Percentiles rank a stretch among this genome's conserved stretches.
Evolutionary conservation across 1,140 invertebrate species (phyloP).

Genomic region (Pristionchus pacificus): DNA sequence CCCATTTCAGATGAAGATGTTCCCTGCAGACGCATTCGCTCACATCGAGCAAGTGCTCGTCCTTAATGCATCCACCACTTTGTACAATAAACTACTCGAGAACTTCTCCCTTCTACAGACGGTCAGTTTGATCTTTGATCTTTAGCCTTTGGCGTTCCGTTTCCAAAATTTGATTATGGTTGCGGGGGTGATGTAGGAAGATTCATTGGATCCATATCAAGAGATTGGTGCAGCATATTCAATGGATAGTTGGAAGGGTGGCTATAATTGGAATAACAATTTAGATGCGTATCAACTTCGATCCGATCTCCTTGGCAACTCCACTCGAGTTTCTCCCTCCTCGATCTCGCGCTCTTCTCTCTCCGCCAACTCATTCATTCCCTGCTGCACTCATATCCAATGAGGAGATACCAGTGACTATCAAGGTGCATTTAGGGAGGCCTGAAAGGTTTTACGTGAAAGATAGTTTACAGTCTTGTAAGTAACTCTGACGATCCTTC

Average conservation of each 20-base stretch:
- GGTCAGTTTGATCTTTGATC: slow-evolving; percentile 12
- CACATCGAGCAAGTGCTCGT: slow-evolving; percentile 22
- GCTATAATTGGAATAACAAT: too few species aligned
- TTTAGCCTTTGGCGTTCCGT: not conserved
- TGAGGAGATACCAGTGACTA: slow-evolving; percentile 17
- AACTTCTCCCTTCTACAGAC: slow-evolving; percentile 11
- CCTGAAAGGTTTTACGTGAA: too few species aligned
- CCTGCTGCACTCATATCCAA: slow-evolving; percentile 21
- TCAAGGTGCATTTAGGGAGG: slow-evolving; percentile 12
- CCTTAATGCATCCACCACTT: slow-evolving; percentile 16
- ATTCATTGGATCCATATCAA: too few species aligned
- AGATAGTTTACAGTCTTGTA: too few species aligned
- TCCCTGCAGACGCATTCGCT: slow-evolving; percentile 15
- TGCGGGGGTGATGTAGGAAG: too few species aligned
- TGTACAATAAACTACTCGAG: slow-evolving; percentile 9
- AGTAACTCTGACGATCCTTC: too few species aligned
- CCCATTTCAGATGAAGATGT: slow-evolving; percentile 15
- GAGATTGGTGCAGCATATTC: too few species aligned
- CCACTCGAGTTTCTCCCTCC: slow-evolving; percentile 15
- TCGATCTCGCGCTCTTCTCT: not conserved
- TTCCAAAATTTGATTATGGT: too few species aligned
- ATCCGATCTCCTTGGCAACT: slow-evolving; percentile 7
- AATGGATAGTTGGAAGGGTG: too few species aligned
- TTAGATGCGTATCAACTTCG: slow-evolving; percentile 16
- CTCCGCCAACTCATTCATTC: not conserved